Conservation (phyloP, 2,888 invertebrate genomes). For the Poecilus cupreus region DNA sequence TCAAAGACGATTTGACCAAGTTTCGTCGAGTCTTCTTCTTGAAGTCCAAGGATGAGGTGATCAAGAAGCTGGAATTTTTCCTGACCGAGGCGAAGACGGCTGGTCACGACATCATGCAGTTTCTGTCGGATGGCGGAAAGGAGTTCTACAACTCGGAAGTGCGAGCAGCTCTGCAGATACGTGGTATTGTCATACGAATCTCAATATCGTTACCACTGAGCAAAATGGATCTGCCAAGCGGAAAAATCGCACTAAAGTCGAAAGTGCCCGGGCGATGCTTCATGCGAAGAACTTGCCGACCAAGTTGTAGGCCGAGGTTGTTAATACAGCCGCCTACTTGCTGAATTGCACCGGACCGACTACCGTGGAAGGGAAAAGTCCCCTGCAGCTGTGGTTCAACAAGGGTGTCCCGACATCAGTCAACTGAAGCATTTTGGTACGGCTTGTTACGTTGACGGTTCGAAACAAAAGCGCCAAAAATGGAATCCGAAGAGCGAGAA, state of each 20-base stretch:
- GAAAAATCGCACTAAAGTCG: background rate
- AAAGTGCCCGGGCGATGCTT: background rate
- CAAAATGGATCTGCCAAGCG: background rate
- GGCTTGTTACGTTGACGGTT: too few species aligned
- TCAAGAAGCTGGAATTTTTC: constrained; percentile 33
- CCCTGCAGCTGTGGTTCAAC: background rate
- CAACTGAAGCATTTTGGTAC: background rate
- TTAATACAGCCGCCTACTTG: background rate
- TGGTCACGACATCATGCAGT: constrained; percentile 42
- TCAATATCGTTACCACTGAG: background rate
- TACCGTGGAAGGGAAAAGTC: background rate
- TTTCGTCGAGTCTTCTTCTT: constrained; percentile 65
- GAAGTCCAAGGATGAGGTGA: constrained; percentile 59
- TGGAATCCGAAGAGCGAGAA: background rate
- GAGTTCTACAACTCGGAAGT: constrained; percentile 56
- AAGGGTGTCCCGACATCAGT: background rate
- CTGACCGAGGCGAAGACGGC: constrained; percentile 18
- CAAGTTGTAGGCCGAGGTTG: background rate
- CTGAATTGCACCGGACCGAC: background rate
- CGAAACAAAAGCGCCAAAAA: background rate
- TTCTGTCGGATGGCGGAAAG: constrained; percentile 56
- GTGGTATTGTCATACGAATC: background rate
- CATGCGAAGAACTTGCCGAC: background rate
- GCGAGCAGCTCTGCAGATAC: background rate
- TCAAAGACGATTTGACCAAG: constrained; percentile 65